phyloP scores from a whole-genome alignment of 2,797 vertebrate species.

The Tauraco hartlaubi region DNA sequence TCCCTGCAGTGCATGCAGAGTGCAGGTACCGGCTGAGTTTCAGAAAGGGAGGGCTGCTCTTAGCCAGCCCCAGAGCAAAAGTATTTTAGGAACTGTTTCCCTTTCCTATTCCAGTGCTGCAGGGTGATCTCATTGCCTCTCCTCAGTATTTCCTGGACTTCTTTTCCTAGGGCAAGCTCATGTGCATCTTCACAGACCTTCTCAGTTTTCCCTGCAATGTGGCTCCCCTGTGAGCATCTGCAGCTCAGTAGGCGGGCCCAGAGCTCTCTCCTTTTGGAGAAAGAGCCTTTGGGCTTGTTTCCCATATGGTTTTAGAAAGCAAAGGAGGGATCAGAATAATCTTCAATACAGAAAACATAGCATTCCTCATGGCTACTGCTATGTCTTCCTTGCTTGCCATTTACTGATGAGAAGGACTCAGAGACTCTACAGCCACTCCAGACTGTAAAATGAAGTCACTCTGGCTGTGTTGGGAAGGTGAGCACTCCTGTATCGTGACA shows the following conservation, averaged over 20 bases:
- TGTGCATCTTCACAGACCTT: neutral
- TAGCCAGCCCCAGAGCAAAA: neutral
- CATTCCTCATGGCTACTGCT: neutral
- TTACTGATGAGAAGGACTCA: neutral
- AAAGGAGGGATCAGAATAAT: neutral
- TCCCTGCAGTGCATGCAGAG: fast-evolving
- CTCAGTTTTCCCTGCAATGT: neutral
- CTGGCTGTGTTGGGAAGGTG: neutral
- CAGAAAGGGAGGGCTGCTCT: neutral
- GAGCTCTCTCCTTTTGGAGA: neutral
- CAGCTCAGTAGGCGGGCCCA: neutral
- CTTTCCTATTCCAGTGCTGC: neutral
- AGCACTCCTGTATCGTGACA: neutral
- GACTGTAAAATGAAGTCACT: neutral
- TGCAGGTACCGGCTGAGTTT: neutral
- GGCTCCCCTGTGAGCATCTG: neutral
- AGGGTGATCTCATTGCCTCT: neutral
- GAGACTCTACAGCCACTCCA: neutral
- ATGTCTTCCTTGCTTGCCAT: neutral
- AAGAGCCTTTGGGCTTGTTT: neutral
- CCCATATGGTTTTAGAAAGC: neutral
- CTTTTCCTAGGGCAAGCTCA: neutral
- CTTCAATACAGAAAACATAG: neutral
- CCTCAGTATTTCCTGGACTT: neutral
- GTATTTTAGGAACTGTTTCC: neutral